phyloP scores from a whole-genome alignment of 2,888 invertebrate genomes.

The Octonoba sinensis region DNA sequence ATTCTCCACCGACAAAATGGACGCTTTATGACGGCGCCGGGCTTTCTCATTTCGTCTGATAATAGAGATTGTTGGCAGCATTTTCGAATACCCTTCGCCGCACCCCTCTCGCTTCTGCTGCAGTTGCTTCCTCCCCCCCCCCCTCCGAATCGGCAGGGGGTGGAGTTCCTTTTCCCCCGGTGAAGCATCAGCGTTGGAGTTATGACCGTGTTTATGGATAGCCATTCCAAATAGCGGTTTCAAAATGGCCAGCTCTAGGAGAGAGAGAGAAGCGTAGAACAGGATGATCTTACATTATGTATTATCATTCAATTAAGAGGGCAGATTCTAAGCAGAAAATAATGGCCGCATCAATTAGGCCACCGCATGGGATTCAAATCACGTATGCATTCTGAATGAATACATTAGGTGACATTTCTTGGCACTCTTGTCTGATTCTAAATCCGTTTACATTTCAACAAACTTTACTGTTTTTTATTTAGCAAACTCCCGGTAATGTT shows the following conservation, averaged over 20 bases:
- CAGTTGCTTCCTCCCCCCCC: background rate
- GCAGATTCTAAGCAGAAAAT: constrained; percentile 28
- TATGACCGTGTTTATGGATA: constrained; percentile 50
- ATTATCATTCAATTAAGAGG: constrained; percentile 57
- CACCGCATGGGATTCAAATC: constrained; percentile 32
- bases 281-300: constrained; percentile 36
- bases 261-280: too few species aligned
- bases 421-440: too few species aligned
- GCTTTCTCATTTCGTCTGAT: constrained; percentile 54
- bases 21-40: constrained; percentile 60
- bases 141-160: background rate
- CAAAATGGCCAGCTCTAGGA: constrained; percentile 37
- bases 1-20: constrained; percentile 39
- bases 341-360: constrained; percentile 42
- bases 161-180: too few species aligned
- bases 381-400: constrained; percentile 9
- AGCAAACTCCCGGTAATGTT: too few species aligned
- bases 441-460: too few species aligned
- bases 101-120: constrained; percentile 7
- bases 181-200: constrained; percentile 8
- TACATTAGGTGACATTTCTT: too few species aligned
- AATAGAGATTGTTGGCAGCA: constrained; percentile 62
- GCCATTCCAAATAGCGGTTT: constrained; percentile 54
- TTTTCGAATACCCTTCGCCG: constrained; percentile 40
- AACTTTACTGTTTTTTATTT: too few species aligned